Base-by-base conservation (phyloP, 2,888 invertebrate genomes). In the Lasius platythorax region DNA sequence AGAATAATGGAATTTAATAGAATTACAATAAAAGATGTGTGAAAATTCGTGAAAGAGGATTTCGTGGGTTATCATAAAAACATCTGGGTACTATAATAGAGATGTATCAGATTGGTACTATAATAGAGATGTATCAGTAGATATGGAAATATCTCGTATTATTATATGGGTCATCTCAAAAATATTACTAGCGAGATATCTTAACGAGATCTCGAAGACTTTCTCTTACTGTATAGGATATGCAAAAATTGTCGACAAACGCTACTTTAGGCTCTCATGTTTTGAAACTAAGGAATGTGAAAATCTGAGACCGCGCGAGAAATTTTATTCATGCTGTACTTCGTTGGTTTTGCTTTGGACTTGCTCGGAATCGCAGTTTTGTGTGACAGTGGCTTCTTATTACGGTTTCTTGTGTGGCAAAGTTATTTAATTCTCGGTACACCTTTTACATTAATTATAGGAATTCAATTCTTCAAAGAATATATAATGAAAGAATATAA, bases 291-390 rank as follows among this genome's bases (percentile, higher is more conserved):
- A 72, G 58, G 33, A 58, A 61, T 58, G 58, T 58, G 58, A 72
- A 70, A 79, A 79, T 79, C 72, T 33, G 70, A 79, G 40, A 30
- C n/a, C n/a, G 28, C n/a, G 18, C 37, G 70, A 79, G 79, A 72
- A 79, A 61, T 79, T 58, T 72, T 46, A 58, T 2, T 33, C 43
- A 12, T 12, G 46, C 70, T 53, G 37, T 43, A 37, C 37, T 12
- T 28, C 18, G 56, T 12, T 33, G 78, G 30, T 61, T 72, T 79
- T 33, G 33, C 72, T 67, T 66, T 50, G 23, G 56, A 33, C 40
- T 79, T 58, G 15, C 78, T 70, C 43, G 43, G 46, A 43, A 58
- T 58, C 33, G 70, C 33, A 70, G 30, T 79, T 79, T 79, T 43
- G 11, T 23, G 43, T 70, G 58, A 33, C 72, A 18, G 15, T 8